phyloP scores from a whole-genome alignment of 2,888 invertebrate species.

The Lochmaea crataegi region DNA sequence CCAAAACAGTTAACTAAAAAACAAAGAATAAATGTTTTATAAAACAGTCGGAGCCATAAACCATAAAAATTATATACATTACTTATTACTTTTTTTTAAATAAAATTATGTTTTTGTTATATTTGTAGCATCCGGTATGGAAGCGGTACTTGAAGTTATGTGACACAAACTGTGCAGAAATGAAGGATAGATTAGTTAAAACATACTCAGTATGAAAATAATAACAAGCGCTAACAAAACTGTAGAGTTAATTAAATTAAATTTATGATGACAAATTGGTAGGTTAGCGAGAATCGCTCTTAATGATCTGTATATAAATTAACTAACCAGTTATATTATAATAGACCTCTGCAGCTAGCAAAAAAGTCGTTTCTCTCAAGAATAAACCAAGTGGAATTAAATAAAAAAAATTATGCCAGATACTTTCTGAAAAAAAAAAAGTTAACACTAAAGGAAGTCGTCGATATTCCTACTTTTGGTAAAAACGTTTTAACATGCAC shows the following conservation, averaged over 20 bases:
- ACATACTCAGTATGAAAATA: background rate
- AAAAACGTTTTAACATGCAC: no score
- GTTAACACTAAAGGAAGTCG: no score
- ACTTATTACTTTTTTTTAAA: no score
- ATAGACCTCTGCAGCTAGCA: background rate
- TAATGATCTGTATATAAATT: conserved; percentile 8
- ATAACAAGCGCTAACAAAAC: conserved; percentile 5
- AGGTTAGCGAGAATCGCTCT: background rate
- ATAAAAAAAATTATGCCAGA: background rate
- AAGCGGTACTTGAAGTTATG: background rate
- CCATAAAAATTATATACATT: no score
- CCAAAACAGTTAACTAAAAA: no score
- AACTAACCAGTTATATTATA: background rate
- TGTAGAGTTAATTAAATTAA: conserved; percentile 3
- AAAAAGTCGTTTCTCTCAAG: background rate
- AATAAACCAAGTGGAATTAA: background rate
- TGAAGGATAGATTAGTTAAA: background rate
- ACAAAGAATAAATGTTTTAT: no score
- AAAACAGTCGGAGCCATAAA: no score
- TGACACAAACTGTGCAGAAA: background rate
- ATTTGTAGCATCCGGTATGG: background rate
- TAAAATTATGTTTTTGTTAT: background rate
- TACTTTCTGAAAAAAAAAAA: no score
- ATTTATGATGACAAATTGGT: conserved; percentile 18
- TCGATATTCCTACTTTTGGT: no score